Evolutionary conservation across 2,113 vertebrate genomes (phyloP), one percentile per base, ranked within the genome.

Genomic region (Empidonax alnorum): DNA sequence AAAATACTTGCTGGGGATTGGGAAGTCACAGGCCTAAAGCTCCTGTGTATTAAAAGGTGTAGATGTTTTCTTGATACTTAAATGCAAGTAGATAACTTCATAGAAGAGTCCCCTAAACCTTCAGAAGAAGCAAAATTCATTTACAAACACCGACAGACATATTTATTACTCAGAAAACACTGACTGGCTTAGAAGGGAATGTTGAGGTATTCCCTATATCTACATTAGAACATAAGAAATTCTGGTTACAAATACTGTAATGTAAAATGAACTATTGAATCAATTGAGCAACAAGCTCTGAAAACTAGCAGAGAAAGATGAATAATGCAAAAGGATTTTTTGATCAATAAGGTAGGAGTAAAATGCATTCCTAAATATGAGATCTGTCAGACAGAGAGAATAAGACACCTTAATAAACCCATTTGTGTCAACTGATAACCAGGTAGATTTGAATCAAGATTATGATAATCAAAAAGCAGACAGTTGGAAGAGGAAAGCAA

Each of bases 291-390:
- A 69, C 37, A 83, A 58, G 39, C 18, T 90, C n/a, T 75, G 55
- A 74, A 87, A 88, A 42, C 16, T 7, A 52, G 69, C 82, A 81
- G 22, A 62, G 81, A 77, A 76, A 84, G 35, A 81, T 41, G 17
- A 41, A 17, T 61, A 21, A 81, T 61, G 68, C 55, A 50, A 68
- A 83, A 73, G 31, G n/a, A 74, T 74, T 84, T 96, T 93, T 76
- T 86, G 41, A 91, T 94, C 79, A 82, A 55, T 77, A 84, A 89
- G 15, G 42, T 19, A 73, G 76, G 91, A 95, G 33, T 61, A 80
- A 74, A 93, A 69, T 1, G 5, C 2, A 3, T 50, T 49, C 39
- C 56, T 81, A 87, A 83, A 67, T 65, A 87, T 24, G 55, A 91
- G 42, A 78, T 69, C 47, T 79, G 73, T 66, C 59, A 87, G 78